Conservation (phyloP, 1,140 invertebrate species). For the Colletes gigas region DNA sequence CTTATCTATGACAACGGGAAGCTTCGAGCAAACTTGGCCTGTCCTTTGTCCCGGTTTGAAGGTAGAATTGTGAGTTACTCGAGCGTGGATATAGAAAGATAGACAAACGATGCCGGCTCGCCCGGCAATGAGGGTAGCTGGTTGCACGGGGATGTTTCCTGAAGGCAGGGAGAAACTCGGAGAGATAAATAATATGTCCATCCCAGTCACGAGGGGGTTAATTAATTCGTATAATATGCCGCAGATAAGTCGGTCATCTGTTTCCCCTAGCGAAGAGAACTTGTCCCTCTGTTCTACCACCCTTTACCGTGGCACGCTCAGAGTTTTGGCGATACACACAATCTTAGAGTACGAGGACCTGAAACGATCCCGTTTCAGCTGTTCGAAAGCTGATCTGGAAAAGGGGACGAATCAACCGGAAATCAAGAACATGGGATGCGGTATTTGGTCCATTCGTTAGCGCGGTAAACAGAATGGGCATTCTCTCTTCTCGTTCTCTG, state of each 20-base stretch:
- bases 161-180: conserved; percentile 27
- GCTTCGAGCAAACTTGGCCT: conserved; percentile 43
- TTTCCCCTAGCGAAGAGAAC: conserved; percentile 55
- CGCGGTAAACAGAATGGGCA: too few species aligned
- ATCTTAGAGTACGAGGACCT: background rate
- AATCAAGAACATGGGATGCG: background rate
- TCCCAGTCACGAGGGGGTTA: conserved; percentile 73
- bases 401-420: background rate
- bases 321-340: conserved; percentile 10
- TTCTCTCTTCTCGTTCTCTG: background rate
- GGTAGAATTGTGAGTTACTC: conserved; percentile 60
- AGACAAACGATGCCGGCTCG: conserved; percentile 72
- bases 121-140: conserved; percentile 66
- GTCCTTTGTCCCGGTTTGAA: conserved; percentile 50
- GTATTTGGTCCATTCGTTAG: background rate
- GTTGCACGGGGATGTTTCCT: conserved; percentile 60
- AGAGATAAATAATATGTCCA: conserved; percentile 79
- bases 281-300: background rate
- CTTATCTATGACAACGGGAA: conserved; percentile 32
- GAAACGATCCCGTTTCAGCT: conserved; percentile 1
- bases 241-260: conserved; percentile 79
- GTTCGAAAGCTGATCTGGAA: background rate
- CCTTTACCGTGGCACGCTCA: background rate
- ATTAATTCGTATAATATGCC: conserved; percentile 81
- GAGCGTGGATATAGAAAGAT: conserved; percentile 72